Conservation (phyloP, 1,140 invertebrate species). For the Orussus abietinus region DNA sequence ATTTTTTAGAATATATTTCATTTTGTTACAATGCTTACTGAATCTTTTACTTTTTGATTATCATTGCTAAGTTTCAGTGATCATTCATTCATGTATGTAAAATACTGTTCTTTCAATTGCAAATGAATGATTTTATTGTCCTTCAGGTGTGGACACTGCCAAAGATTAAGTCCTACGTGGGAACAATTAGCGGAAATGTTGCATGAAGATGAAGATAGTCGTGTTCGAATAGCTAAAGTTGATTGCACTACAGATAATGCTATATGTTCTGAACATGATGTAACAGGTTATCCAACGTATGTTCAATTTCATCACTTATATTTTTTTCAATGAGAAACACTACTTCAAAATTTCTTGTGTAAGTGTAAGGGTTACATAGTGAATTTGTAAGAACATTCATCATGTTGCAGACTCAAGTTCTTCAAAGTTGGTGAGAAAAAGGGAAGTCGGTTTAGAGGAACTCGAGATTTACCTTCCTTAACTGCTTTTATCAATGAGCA, state of each 20-base stretch:
- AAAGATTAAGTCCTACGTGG: slow-evolving; percentile 66
- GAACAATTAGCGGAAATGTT: slow-evolving; percentile 68
- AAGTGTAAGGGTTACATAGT: too few species aligned
- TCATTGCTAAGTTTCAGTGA: too few species aligned
- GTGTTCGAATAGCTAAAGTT: slow-evolving; percentile 68
- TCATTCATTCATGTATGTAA: too few species aligned
- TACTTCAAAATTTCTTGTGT: too few species aligned
- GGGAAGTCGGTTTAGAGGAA: slow-evolving; percentile 66
- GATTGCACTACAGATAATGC: slow-evolving; percentile 71
- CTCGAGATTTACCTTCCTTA: slow-evolving; percentile 66
- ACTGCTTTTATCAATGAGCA: slow-evolving; percentile 72
- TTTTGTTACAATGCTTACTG: too few species aligned
- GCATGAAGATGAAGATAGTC: slow-evolving; percentile 59
- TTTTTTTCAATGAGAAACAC: slow-evolving; percentile 13
- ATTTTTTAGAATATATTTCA: background rate
- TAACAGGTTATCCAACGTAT: slow-evolving; percentile 70
- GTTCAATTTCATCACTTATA: slow-evolving; percentile 13
- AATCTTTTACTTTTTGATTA: too few species aligned
- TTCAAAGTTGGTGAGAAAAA: slow-evolving; percentile 62
- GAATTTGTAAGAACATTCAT: slow-evolving; percentile 7
- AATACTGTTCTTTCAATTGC: background rate
- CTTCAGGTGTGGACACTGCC: slow-evolving; percentile 69
- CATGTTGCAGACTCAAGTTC: slow-evolving; percentile 62
- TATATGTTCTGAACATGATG: slow-evolving; percentile 68
- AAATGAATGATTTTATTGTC: background rate